Base-by-base conservation (phyloP, 2,888 invertebrate species). In the Drosophila lutescens region DNA sequence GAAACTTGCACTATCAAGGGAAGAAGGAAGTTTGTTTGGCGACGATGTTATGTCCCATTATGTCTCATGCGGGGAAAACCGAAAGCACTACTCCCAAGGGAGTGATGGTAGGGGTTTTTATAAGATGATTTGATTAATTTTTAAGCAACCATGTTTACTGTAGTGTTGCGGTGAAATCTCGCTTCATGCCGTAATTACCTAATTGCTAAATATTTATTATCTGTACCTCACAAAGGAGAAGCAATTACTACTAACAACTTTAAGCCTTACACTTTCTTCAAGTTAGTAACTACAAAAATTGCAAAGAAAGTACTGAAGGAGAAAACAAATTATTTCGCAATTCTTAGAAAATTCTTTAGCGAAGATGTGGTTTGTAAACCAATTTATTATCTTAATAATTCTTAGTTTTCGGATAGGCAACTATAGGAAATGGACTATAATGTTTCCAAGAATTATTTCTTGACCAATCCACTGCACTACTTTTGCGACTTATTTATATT, bases 11-110 rank as follows among this genome's bases (percentile, higher is more conserved):
- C 83, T 83, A 83, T 83, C 88, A 75, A 75, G 56, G 70, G 62
- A 63, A 86, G 86, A 77, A 83, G 88, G 86, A 66, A 66, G 66
- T 66, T 40, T 86, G 80, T 74, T 87, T 74, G 79, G 15, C 17
- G 17, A 17, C 17, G 10, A 36, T 47, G 40, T 53, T 41, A 41
- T 57, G 46, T 60, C 41, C 53, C 69, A 41, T 38, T 60, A 30
- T 36, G 41, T 41, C 26, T 41, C 32, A 30, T 47, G 40, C 40
- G 12, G 7, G 3, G 36, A 20, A 23, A 32, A 23, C 10, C 10
- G 9, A 17, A 40, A 15, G 2, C 9, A 13, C 10, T 13, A 10
- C 23, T 32, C 32, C 20, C 2, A 23, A 4, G 12, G 36, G 30
- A 61, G n/a, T 44, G 9, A 6, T 17, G 5, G 12, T 30, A n/a